These are phyloP conservation scores for Parazoanthus atlanticus DNA, from an alignment of 92 coral and sea anemone genomes.

Conservation along the genomic window DNA sequence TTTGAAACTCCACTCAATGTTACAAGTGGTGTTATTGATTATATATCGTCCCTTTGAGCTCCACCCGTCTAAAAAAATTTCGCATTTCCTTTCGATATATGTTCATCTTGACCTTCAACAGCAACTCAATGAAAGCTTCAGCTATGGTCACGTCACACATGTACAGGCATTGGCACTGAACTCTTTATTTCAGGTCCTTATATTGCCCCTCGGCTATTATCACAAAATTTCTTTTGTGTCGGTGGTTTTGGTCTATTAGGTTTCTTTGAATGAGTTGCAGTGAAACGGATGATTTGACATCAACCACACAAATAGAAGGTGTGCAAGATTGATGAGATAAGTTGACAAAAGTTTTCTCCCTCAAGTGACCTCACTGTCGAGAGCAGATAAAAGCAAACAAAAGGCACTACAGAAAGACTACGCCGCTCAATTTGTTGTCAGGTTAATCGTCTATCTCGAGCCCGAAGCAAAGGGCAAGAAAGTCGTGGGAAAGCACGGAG, in stretches of 20 bases:
- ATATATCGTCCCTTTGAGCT: not conserved
- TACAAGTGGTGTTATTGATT: no score
- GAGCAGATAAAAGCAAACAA: not conserved
- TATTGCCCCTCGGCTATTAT: conserved; percentile 32
- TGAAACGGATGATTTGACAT: conserved; percentile 2
- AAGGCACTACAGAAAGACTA: not conserved
- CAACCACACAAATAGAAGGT: conserved; percentile 12
- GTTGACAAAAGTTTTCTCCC: conserved; percentile 10
- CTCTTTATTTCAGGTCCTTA: not conserved
- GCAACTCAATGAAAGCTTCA: not conserved
- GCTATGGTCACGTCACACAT: not conserved
- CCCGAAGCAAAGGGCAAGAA: not conserved
- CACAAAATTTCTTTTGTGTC: conserved; percentile 10
- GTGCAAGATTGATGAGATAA: conserved; percentile 29
- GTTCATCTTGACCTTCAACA: not conserved
- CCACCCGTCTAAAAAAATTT: not conserved
- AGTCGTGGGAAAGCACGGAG: not conserved
- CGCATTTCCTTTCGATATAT: no score
- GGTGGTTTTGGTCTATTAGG: conserved; percentile 1
- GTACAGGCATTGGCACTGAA: not conserved
- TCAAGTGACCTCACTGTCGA: conserved; percentile 16
- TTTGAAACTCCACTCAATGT: no score
- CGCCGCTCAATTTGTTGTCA: not conserved
- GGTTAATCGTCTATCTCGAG: not conserved
- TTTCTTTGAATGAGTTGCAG: not conserved